Percentiles rank a stretch among this genome's conserved stretches.
These are phyloP conservation scores for Acyrthosiphon pisum DNA, from an alignment of 1,140 invertebrate genomes.

Conservation along the genomic window DNA sequence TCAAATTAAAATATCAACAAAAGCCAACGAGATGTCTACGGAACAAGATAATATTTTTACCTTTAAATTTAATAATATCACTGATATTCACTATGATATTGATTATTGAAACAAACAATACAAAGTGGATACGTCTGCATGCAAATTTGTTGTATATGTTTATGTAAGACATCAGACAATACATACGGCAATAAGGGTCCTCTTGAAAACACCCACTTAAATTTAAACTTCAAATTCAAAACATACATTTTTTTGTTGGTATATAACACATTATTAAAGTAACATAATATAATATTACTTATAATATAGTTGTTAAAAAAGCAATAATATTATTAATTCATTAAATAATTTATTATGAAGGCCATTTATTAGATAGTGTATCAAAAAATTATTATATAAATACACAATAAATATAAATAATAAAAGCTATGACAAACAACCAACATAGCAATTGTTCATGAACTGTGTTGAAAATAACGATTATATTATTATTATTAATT, in stretches of 20 bases:
- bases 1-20: background rate
- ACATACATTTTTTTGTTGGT: background rate
- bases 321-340: background rate
- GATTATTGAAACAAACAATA: background rate
- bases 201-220: background rate
- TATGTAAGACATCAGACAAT: too few relatives aligned
- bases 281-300: too few relatives aligned
- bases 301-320: background rate
- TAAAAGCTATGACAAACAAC: background rate
- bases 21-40: background rate
- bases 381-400: background rate
- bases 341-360: background rate
- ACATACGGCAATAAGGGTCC: too few relatives aligned
- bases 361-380: background rate
- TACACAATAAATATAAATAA: background rate
- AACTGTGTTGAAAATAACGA: background rate
- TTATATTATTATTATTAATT: background rate
- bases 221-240: background rate
- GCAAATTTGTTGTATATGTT: background rate
- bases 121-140: background rate
- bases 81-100: background rate
- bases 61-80: background rate
- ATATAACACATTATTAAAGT: background rate
- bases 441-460: background rate
- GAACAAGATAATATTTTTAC: background rate